Percentiles rank a stretch among this genome's conserved stretches.
phyloP scores from a whole-genome alignment of 2,888 invertebrate species.

The Bombyx huttoni region DNA sequence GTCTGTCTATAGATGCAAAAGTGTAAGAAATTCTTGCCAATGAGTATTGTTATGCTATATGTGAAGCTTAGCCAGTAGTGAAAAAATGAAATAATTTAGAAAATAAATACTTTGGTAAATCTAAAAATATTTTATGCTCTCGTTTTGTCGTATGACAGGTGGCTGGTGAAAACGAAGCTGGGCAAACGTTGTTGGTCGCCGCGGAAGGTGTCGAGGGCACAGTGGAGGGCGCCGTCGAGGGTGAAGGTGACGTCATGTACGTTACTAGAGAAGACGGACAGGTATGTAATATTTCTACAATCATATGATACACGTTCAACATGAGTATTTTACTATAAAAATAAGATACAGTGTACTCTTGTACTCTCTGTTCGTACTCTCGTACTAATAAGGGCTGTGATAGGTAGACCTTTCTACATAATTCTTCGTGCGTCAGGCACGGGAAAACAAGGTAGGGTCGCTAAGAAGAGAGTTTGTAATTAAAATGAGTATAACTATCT shows the following conservation, averaged over 20 bases:
- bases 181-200: constrained; percentile 74
- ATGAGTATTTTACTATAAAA: too few species aligned
- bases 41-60: not conserved
- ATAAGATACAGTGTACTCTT: too few species aligned
- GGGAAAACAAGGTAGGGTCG: too few species aligned
- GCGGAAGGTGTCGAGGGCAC: constrained; percentile 77
- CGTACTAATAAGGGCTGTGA: too few species aligned
- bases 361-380: too few species aligned
- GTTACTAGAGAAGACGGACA: constrained; percentile 63
- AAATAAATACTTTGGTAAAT: too few species aligned
- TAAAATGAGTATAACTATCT: too few species aligned
- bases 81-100: too few species aligned
- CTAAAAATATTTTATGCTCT: not conserved
- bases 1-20: not conserved
- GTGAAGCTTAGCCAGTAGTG: not conserved
- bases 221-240: constrained; percentile 82
- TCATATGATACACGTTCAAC: not conserved
- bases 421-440: too few species aligned
- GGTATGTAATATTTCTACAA: constrained; percentile 22
- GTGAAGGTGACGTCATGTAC: constrained; percentile 77
- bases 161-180: constrained; percentile 74
- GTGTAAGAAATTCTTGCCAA: not conserved
- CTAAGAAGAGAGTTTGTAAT: too few species aligned
- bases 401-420: too few species aligned
- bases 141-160: constrained; percentile 46